These are phyloP conservation scores for Prionace glauca DNA, from an alignment of 2,797 vertebrate species.

Conservation along the genomic window DNA sequence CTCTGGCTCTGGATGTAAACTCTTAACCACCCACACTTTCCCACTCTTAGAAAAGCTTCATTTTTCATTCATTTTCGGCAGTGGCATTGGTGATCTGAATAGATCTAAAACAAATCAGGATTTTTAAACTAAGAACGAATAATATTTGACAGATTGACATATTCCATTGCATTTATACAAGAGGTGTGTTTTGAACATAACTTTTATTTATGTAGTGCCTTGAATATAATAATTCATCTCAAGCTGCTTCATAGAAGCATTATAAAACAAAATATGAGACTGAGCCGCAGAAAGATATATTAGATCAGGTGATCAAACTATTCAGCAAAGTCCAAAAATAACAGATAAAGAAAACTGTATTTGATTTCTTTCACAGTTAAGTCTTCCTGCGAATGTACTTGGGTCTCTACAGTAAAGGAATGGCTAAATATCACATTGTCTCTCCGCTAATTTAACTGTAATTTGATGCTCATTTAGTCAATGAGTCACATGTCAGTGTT, in stretches of 20 bases:
- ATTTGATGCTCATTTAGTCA: background rate
- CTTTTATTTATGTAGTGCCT: too few relatives aligned
- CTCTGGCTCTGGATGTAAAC: background rate
- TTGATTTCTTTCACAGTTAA: background rate
- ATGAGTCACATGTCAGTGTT: background rate
- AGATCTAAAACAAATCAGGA: background rate
- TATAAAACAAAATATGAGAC: too few relatives aligned
- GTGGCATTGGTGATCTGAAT: background rate
- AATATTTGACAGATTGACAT: background rate
- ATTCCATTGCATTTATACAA: background rate
- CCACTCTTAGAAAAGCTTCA: background rate
- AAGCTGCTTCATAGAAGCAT: too few relatives aligned
- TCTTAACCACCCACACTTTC: background rate
- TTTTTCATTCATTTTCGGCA: background rate
- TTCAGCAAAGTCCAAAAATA: background rate
- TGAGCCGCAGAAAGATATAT: too few relatives aligned
- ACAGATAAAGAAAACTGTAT: background rate
- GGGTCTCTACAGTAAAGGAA: background rate
- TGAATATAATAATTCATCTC: too few relatives aligned
- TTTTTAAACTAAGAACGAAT: background rate
- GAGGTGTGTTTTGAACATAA: background rate
- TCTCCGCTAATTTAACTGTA: background rate
- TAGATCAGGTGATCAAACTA: too few relatives aligned
- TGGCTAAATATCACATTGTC: background rate
- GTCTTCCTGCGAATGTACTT: background rate